These are phyloP conservation scores for Micropterix aruncella DNA, from an alignment of 2,888 invertebrate genomes.

Conservation along the genomic window DNA sequence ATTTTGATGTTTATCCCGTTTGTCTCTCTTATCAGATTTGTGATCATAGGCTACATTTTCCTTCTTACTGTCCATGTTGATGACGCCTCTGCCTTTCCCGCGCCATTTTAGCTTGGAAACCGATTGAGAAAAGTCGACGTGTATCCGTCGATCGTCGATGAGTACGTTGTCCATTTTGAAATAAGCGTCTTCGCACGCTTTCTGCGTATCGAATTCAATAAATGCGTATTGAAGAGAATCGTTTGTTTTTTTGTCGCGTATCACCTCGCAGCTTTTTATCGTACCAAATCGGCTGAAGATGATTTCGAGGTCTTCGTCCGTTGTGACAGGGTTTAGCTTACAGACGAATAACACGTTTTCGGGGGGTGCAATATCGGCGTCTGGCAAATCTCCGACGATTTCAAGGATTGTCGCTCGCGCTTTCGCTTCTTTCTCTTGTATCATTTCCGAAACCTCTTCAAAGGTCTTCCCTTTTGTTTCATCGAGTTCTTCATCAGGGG, in stretches of 20 bases:
- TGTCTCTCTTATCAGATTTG: conserved; percentile 7
- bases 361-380: conserved; percentile 94
- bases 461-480: conserved; percentile 76
- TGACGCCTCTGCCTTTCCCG: conserved; percentile 73
- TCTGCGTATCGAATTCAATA: conserved; percentile 87
- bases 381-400: conserved; percentile 95
- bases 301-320: conserved; percentile 92
- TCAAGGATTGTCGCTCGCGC: conserved; percentile 95
- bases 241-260: conserved; percentile 80
- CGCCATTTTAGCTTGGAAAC: conserved; percentile 89
- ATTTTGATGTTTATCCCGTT: no score
- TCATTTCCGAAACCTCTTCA: conserved; percentile 74
- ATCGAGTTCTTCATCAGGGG: conserved; percentile 87
- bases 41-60: conserved; percentile 11
- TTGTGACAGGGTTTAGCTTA: conserved; percentile 96
- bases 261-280: conserved; percentile 91
- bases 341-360: conserved; percentile 99
- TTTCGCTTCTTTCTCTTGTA: conserved; percentile 85
- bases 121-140: conserved; percentile 99
- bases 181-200: conserved; percentile 93
- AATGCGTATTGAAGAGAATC: conserved; percentile 98
- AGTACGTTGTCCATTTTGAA: conserved; percentile 99
- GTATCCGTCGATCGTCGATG: conserved; percentile 96
- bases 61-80: conserved; percentile 27
- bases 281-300: conserved; percentile 95